Base-by-base conservation (phyloP, 1,140 invertebrate genomes). In the Drosophila arawakana region DNA sequence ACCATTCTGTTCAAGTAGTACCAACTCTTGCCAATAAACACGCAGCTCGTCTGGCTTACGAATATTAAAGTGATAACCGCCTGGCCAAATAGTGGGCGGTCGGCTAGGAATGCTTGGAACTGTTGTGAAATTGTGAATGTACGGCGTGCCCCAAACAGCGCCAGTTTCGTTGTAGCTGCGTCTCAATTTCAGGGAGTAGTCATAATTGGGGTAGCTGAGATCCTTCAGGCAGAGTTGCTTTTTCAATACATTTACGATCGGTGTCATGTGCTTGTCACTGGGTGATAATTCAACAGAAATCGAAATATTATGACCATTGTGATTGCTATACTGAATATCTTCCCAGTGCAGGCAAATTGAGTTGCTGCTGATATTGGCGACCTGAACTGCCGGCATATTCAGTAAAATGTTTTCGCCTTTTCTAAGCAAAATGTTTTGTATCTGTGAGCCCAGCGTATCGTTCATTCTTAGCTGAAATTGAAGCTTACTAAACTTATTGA, bases 1-100 rank as follows among this genome's bases (percentile, higher is more conserved):
- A 1, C 65, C 81, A 7, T 84, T 77, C 39, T n/a, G 25, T 7
- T 83, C 47, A 7, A 37, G 1, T 2, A 18, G 0, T 0, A 11
- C 3, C 0, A 84, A n/a, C 21, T 54, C 73, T 7, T 47, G 25
- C 81, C 81, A 83, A 46, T 63, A 68, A 18, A 84, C 60, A 11
- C 7, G 21, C 7, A 83, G 21, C 11, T 54, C 52, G n/a, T n/a
- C 13, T 3, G 11, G 10, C 5, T 43, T 43, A 2, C 2, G 2
- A 0, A 2, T 10, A 21, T 37, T 11, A n/a, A 43, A 39, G 13
- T 68, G 43, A 47, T 69, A 73, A n/a, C 57, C 43, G 7, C 34
- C 10, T 2, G 21, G 8, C 71, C 71, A 73, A 1, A 69, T 34
- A 11, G 0, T 3, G 9, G 73, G 68, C 2, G 68, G 68, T 2